Evolutionary conservation across 2,888 invertebrate genomes (phyloP).

Genomic region (Strigamia crassipes): DNA sequence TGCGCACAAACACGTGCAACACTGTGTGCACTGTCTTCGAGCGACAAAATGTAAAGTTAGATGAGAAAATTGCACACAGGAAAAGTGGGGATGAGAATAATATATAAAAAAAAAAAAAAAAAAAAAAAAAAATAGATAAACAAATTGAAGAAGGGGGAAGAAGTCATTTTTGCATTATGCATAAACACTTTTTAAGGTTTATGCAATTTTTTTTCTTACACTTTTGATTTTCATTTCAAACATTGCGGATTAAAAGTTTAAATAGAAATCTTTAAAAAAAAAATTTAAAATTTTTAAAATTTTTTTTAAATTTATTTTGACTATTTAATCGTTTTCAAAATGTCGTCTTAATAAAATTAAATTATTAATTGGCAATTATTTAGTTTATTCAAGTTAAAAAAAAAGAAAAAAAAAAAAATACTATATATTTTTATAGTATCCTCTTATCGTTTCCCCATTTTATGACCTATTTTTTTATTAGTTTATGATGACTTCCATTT

Average conservation of each 20-base stretch:
- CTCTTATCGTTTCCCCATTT: constrained; percentile 23
- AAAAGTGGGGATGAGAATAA: constrained; percentile 7
- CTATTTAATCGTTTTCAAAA: too few species aligned
- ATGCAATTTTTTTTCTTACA: background rate
- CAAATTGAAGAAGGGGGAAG: background rate
- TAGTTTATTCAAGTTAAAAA: background rate
- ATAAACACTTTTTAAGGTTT: background rate
- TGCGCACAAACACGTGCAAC: constrained; percentile 45
- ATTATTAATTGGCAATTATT: background rate
- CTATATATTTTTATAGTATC: background rate
- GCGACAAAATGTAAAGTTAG: constrained; percentile 42
- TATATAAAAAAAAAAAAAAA: background rate
- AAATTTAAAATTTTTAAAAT: too few species aligned
- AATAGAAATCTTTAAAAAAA: too few species aligned
- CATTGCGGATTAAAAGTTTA: too few species aligned
- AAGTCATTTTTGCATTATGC: background rate
- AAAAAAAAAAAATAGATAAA: background rate
- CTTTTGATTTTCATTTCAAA: background rate
- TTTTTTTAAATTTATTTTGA: too few species aligned
- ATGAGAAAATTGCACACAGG: constrained; percentile 22
- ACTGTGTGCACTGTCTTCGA: constrained; percentile 39
- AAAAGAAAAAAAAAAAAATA: background rate
- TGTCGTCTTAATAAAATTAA: background rate
- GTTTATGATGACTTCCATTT: constrained; percentile 40
- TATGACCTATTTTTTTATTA: constrained; percentile 12